Evolutionary conservation across 1,140 invertebrate species (phyloP), one percentile per base, ranked within the genome.

Genomic region (Mercenaria mercenaria): DNA sequence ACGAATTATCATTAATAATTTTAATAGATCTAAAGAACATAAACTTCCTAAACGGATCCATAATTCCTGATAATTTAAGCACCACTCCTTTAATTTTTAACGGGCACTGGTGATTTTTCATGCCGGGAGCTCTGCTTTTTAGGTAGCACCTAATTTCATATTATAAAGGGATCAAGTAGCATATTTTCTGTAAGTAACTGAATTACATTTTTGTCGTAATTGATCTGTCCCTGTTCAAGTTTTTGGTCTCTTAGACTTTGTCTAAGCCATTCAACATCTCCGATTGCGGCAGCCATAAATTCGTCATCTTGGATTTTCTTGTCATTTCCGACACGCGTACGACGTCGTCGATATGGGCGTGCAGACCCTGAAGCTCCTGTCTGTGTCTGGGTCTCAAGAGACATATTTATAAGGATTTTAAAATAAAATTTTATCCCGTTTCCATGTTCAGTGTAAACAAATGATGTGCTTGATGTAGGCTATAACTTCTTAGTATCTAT

Each of bases 201-300:
- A 90, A 92, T 92, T 93, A 96, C 95, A 94, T 96, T 95, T 94
- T 96, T 95, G 89, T 96, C 96, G 92, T 92, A 96, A 85, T 93
- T 94, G 11, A 95, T 93, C 64, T 93, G 83, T 47, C 92, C 92
- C 47, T 92, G 94, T 18, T 89, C 90, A 29, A 88, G 77, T 43
- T 88, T 64, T 72, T 88, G 86, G 67, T 95, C 94, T 81, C 93
- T 92, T 23, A 96, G 81, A 92, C 94, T 95, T 83, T 96, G 96
- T 80, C 94, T 94, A 56, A 96, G 77, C 96, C 96, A 96, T 90
- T 96, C 95, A 11, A 95, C 93, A 90, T 96, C 96, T 23, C 96
- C 96, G 83, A 96, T 95, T 8, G 95, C 94, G 29, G 96, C 95
- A 26, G 96, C 95, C 96, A 96, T 96, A 89, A 95, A 96, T 34